Evolutionary conservation across 1,140 invertebrate species (phyloP), one percentile per base, ranked within the genome.

Genomic region (Ips typographus): DNA sequence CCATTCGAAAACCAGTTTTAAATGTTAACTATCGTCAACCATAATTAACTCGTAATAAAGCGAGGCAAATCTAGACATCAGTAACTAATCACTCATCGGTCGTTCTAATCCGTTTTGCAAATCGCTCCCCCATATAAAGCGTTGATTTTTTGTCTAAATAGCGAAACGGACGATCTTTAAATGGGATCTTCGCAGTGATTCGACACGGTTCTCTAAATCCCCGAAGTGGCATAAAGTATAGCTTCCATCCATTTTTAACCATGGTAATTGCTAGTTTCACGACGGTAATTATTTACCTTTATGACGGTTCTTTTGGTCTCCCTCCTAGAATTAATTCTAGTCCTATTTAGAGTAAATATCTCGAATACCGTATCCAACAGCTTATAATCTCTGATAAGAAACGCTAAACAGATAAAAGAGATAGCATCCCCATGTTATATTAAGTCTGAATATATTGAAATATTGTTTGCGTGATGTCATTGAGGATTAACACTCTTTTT

Each of bases 231-330:
- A 58, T 65, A 65, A 65, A 57, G 40, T 57, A 65, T 56, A 44
- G 53, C 64, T 39, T 53, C 49, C n/a, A 42, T 42, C 39, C n/a
- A 55, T 64, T 22, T 22, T 65, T 65, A 65, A 65, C 64, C 40
- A 65, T 42, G 39, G 22, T 65, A 65, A 65, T 43, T 38, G 52
- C 64, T 65, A 65, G 64, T 65, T 65, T 65, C 64, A 57, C n/a
- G n/a, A 57, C 53, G 53, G 47, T 65, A 65, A 65, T 65, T 57
- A 65, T 65, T 65, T 56, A 65, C 22, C 8, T 57, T 65, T 65
- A 58, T 65, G 52, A 56, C 40, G 52, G 41, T 40, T 47, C 52
- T 65, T 56, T 65, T 65, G 7, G 5, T 40, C 64, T 40, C 39
- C 47, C 57, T 58, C 57, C 38, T 44, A 44, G 40, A 41, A 6